Conservation (phyloP, 1,140 invertebrate species). For the Apocrypta bakeri region DNA sequence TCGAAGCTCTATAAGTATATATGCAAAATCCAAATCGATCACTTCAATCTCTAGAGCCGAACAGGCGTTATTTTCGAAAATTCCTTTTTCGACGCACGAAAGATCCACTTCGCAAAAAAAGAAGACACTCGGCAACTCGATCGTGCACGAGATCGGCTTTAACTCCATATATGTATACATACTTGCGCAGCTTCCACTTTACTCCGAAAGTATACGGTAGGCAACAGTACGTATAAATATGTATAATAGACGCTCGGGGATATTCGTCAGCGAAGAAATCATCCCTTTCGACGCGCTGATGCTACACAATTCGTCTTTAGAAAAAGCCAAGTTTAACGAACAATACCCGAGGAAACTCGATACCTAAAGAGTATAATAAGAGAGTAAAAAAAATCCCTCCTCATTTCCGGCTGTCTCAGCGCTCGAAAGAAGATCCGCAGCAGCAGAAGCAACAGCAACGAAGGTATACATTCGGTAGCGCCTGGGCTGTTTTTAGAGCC, state of each 20-base stretch:
- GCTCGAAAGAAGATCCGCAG: background rate
- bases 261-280: constrained; percentile 5
- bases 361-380: background rate
- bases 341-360: background rate
- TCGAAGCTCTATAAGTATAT: background rate
- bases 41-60: background rate
- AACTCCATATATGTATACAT: background rate
- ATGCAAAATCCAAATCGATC: constrained; percentile 28
- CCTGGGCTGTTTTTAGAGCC: constrained; percentile 36
- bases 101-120: background rate
- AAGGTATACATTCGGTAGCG: constrained; percentile 37
- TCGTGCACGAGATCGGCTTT: background rate
- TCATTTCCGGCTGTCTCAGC: constrained; percentile 36
- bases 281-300: background rate
- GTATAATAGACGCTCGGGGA: background rate
- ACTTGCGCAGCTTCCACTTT: background rate
- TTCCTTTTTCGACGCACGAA: background rate
- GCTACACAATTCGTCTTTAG: background rate
- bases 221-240: background rate
- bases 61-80: background rate
- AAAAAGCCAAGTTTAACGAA: background rate
- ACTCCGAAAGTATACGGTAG: constrained; percentile 10
- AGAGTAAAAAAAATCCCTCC: constrained; percentile 2
- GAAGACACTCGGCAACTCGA: background rate
- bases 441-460: background rate